Evolutionary conservation across 2,888 invertebrate species (phyloP).

Genomic region (Xestia ashworthii): DNA sequence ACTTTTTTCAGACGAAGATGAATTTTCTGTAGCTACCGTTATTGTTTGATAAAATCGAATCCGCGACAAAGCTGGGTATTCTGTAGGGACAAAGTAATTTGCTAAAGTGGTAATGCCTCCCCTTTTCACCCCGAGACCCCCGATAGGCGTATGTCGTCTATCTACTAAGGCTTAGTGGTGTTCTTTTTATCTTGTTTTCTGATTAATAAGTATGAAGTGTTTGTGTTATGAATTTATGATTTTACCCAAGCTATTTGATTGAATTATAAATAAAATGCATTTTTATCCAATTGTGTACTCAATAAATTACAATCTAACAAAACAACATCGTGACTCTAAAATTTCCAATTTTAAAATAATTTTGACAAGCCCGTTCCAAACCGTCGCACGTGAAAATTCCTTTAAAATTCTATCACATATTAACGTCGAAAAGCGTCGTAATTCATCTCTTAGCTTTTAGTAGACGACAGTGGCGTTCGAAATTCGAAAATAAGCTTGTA

Average conservation of each 20-base stretch:
- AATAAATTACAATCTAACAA: not conserved
- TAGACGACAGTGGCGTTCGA: conserved; percentile 56
- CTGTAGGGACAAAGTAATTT: conserved; percentile 81
- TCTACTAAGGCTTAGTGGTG: conserved; percentile 58
- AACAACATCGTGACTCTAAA: conserved; percentile 28
- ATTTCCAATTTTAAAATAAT: conserved; percentile 35
- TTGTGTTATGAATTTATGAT: conserved; percentile 8
- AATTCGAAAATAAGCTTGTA: conserved; percentile 58
- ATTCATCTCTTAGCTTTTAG: conserved; percentile 74
- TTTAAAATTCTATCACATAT: conserved; percentile 72
- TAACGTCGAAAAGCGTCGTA: conserved; percentile 74
- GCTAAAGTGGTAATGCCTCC: conserved; percentile 80
- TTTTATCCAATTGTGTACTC: not conserved
- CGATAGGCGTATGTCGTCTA: conserved; percentile 68
- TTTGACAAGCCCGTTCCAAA: conserved; percentile 25
- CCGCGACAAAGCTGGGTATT: conserved; percentile 75
- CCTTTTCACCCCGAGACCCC: conserved; percentile 56
- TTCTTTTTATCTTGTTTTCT: conserved; percentile 47
- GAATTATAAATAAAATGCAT: not conserved
- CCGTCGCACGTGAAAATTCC: conserved; percentile 66
- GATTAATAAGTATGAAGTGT: conserved; percentile 17
- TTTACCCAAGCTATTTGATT: not conserved
- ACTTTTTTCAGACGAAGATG: conserved; percentile 53
- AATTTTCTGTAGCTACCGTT: conserved; percentile 67
- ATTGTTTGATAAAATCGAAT: conserved; percentile 78